These are phyloP conservation scores for Aphodius sticticus DNA, from an alignment of 2,888 invertebrate species.

Conservation along the genomic window DNA sequence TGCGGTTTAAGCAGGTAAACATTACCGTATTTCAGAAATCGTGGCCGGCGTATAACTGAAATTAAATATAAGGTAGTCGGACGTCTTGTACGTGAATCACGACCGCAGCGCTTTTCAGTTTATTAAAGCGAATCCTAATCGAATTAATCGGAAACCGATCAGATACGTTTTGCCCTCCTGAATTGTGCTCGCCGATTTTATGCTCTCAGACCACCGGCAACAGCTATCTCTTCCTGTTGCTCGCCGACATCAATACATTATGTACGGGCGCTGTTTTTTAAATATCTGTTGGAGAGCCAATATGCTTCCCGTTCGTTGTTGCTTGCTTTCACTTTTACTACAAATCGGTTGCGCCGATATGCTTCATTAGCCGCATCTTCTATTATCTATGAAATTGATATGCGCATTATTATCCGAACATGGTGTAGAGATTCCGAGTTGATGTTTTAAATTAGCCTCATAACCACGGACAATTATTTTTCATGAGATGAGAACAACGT, in stretches of 20 bases:
- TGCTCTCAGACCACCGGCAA: background rate
- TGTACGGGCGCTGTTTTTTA: background rate
- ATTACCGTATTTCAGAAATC: slow-evolving; percentile 15
- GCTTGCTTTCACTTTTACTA: background rate
- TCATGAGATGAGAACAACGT: background rate
- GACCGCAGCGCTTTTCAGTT: slow-evolving; percentile 12
- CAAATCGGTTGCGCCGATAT: background rate
- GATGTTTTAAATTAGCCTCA: background rate
- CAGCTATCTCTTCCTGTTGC: slow-evolving; percentile 15
- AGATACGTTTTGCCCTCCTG: slow-evolving; percentile 7
- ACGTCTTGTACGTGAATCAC: slow-evolving; percentile 27
- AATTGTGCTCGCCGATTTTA: slow-evolving; percentile 15
- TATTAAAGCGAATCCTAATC: slow-evolving; percentile 30
- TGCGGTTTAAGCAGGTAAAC: background rate
- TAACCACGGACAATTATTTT: background rate
- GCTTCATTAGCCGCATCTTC: background rate
- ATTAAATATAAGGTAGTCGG: slow-evolving; percentile 19
- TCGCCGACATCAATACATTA: slow-evolving; percentile 4
- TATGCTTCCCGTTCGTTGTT: background rate
- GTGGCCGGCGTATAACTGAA: slow-evolving; percentile 11
- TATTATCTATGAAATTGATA: slow-evolving; percentile 4
- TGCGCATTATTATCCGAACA: background rate
- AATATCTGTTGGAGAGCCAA: background rate
- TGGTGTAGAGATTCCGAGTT: background rate
- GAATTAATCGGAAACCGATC: slow-evolving; percentile 28